phyloP scores from a whole-genome alignment of 2,888 invertebrate genomes.

The Tuberolachnus salignus region DNA sequence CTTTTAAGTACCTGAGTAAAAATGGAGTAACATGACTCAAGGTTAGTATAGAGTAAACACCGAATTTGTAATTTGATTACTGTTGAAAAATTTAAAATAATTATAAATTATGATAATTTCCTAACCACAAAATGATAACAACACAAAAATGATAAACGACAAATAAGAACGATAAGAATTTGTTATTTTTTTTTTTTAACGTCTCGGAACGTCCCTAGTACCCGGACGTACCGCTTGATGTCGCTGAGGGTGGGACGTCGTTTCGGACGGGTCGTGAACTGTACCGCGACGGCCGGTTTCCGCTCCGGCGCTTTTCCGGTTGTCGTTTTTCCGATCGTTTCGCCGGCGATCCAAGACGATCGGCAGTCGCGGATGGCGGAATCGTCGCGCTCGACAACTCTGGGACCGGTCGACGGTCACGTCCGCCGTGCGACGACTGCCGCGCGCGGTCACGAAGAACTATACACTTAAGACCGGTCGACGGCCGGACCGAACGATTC shows the following conservation, averaged over 20 bases:
- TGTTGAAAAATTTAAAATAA: neutral
- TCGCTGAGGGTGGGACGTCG: neutral
- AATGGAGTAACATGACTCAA: too few species aligned
- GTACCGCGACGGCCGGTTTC: neutral
- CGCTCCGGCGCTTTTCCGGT: too few species aligned
- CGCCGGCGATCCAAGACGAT: fast-evolving
- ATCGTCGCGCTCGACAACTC: neutral
- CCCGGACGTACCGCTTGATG: neutral
- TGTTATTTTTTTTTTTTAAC: neutral
- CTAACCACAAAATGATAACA: neutral
- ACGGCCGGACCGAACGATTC: fast-evolving
- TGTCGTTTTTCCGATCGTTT: neutral
- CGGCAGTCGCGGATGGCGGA: too few species aligned
- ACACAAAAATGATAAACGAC: neutral
- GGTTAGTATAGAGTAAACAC: too few species aligned
- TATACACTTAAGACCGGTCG: fast-evolving
- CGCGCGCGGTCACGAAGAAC: neutral
- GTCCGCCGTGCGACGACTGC: neutral
- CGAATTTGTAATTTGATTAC: too few species aligned
- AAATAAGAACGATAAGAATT: too few species aligned
- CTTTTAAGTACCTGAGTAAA: neutral
- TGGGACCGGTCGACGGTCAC: neutral
- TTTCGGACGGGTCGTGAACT: neutral
- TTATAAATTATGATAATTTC: neutral
- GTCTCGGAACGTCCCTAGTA: neutral